Percentiles rank a stretch among this genome's conserved stretches.
These are phyloP conservation scores for Mystacides longicornis DNA, from an alignment of 2,888 invertebrate genomes.

Conservation along the genomic window DNA sequence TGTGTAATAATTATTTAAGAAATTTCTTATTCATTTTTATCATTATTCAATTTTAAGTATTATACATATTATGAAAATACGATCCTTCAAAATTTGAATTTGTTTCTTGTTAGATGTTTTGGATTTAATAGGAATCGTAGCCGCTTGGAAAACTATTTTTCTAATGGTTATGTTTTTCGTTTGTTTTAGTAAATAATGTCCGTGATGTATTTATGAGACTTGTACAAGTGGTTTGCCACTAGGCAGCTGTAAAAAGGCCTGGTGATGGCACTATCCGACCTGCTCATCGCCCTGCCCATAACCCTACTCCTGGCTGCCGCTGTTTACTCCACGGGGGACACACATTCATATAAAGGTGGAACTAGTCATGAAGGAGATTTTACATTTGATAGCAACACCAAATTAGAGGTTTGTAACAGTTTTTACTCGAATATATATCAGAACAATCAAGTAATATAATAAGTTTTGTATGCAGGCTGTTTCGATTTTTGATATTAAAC, in stretches of 20 bases:
- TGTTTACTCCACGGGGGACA: background rate
- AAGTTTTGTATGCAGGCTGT: too few species aligned
- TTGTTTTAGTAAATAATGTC: constrained; percentile 7
- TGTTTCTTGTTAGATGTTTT: too few species aligned
- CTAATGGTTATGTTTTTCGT: background rate
- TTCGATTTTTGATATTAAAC: too few species aligned
- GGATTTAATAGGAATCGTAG: too few species aligned
- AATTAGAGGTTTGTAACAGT: constrained; percentile 47
- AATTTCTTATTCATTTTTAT: too few species aligned
- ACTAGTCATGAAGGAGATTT: constrained; percentile 41
- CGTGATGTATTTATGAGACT: constrained; percentile 25
- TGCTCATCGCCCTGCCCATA: background rate
- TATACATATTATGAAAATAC: too few species aligned
- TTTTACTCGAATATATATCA: too few species aligned
- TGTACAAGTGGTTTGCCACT: constrained; percentile 2
- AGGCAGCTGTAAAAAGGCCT: constrained; percentile 2
- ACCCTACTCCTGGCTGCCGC: constrained; percentile 7
- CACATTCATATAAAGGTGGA: background rate
- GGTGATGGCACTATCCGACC: background rate
- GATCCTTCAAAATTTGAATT: too few species aligned
- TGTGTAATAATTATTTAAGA: too few species aligned
- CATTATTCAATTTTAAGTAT: too few species aligned
- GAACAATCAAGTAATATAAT: too few species aligned
- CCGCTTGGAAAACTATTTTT: too few species aligned
- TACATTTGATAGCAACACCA: constrained; percentile 46